Percentiles rank a stretch among this genome's conserved stretches.
Evolutionary conservation across 2,888 invertebrate species (phyloP).

Genomic region (Hirtodrosophila histrioides): DNA sequence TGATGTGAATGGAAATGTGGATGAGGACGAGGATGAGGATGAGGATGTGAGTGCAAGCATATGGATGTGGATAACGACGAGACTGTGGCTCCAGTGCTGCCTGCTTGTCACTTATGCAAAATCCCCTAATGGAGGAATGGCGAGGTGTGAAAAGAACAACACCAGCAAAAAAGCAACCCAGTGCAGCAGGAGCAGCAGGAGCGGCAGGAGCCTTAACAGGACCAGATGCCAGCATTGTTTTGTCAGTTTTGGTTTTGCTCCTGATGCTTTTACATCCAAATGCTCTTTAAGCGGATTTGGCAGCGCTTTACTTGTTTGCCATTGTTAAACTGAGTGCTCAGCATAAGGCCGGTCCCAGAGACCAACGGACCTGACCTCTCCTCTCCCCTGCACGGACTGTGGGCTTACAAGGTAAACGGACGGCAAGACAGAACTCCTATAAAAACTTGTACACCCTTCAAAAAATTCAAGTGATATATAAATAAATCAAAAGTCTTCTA

Average conservation of each 20-base stretch:
- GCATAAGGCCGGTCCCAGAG: slow-evolving; percentile 50
- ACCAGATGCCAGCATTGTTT: slow-evolving; percentile 41
- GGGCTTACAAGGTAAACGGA: slow-evolving; percentile 20
- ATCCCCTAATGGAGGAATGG: slow-evolving; percentile 70
- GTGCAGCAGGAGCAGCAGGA: slow-evolving; percentile 8
- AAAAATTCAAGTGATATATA: too few relatives aligned
- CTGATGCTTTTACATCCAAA: slow-evolving; percentile 65
- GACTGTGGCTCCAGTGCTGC: slow-evolving; percentile 17
- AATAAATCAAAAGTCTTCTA: too few relatives aligned
- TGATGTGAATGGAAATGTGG: slow-evolving; percentile 35
- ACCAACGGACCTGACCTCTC: slow-evolving; percentile 13
- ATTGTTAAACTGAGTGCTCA: slow-evolving; percentile 78
- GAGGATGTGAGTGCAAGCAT: slow-evolving; percentile 2
- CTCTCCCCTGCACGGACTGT: background rate
- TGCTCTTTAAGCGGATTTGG: slow-evolving; percentile 79
- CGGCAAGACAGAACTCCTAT: background rate
- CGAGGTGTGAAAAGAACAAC: slow-evolving; percentile 66
- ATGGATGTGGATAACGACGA: slow-evolving; percentile 13
- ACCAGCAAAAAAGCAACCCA: slow-evolving; percentile 22
- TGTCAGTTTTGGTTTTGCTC: slow-evolving; percentile 43
- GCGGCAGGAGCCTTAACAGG: slow-evolving; percentile 1
- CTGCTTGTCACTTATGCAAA: slow-evolving; percentile 76
- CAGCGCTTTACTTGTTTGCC: slow-evolving; percentile 74
- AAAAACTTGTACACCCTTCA: slow-evolving; percentile 3
- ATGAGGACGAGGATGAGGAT: slow-evolving; percentile 9